phyloP scores from a whole-genome alignment of 1,140 invertebrate genomes.

The Apis laboriosa region DNA sequence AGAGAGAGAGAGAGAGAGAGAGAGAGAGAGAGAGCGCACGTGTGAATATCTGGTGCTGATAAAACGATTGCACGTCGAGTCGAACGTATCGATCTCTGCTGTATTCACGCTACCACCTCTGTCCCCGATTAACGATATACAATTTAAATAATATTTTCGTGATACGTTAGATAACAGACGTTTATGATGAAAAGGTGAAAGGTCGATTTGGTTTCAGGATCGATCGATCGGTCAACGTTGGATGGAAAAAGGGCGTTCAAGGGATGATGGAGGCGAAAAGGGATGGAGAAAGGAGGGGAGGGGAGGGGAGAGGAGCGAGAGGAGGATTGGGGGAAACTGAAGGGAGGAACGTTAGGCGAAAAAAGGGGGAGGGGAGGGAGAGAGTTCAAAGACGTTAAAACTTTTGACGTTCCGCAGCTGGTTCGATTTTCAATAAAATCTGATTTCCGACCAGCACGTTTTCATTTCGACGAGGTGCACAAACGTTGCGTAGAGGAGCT shows the following conservation, averaged over 20 bases:
- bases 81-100: slow-evolving; percentile 60
- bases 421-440: slow-evolving; percentile 64
- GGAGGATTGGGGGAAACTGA: background rate
- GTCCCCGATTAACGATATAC: slow-evolving; percentile 49
- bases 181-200: slow-evolving; percentile 47
- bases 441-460: slow-evolving; percentile 46
- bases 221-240: slow-evolving; percentile 30
- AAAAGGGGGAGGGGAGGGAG: no score
- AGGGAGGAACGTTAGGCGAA: background rate
- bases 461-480: slow-evolving; percentile 47
- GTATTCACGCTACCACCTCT: slow-evolving; percentile 55
- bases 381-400: slow-evolving; percentile 53
- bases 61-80: slow-evolving; percentile 35
- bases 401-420: slow-evolving; percentile 45
- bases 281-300: no score
- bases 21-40: background rate
- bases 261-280: background rate
- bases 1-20: no score
- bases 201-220: slow-evolving; percentile 50
- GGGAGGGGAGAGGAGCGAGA: no score
- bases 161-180: slow-evolving; percentile 18
- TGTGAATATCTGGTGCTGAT: slow-evolving; percentile 5
- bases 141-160: slow-evolving; percentile 62
- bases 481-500: background rate
- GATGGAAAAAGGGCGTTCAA: background rate